Evolutionary conservation across 2,888 invertebrate species (phyloP), one percentile per base, ranked within the genome.

Genomic region (Diadegma fenestrale): DNA sequence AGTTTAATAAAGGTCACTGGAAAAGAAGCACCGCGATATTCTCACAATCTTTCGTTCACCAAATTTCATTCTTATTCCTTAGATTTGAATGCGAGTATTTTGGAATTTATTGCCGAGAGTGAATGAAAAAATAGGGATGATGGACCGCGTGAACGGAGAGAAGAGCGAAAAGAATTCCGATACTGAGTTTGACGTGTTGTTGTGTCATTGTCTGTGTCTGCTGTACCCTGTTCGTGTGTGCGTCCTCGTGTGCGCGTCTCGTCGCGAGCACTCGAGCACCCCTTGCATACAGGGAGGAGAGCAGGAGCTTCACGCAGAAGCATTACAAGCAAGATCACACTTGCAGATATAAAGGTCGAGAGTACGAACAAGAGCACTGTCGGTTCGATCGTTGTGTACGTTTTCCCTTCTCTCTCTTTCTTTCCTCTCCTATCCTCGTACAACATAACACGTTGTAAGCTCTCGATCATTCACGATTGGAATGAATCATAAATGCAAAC

Each of bases 221-320:
- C n/a, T n/a, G n/a, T n/a, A 30, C 33, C 3, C 26, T 69, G 30
- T 69, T n/a, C n/a, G 66, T 43, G 45, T 68, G 45, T 68, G 78
- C 48, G 54, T 54, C 54, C 61, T 75, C 75, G 75, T 58, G 73
- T 45, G 58, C 69, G 30, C 76, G 80, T 54, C 58, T 58, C 58
- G 68, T 58, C 58, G 68, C 22, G 33, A 5, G 19, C 19, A 37
- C 19, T 68, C 84, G 63, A 73, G 12, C 51, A 43, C 30, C 79
- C 78, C 75, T 76, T 73, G 71, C 80, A 72, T 26, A 75, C 43
- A 33, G 48, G 37, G 45, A 43, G 63, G 33, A 58, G 41, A 51
- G 51, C 41, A 33, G 41, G 41, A 41, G 71, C 54, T 76, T 71
- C 71, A 85, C 85, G 85, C 85, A 85, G 85, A 85, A 85, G 78